These are phyloP conservation scores for Drosophila novamexicana DNA, from an alignment of 1,140 invertebrate genomes.

Conservation along the genomic window DNA sequence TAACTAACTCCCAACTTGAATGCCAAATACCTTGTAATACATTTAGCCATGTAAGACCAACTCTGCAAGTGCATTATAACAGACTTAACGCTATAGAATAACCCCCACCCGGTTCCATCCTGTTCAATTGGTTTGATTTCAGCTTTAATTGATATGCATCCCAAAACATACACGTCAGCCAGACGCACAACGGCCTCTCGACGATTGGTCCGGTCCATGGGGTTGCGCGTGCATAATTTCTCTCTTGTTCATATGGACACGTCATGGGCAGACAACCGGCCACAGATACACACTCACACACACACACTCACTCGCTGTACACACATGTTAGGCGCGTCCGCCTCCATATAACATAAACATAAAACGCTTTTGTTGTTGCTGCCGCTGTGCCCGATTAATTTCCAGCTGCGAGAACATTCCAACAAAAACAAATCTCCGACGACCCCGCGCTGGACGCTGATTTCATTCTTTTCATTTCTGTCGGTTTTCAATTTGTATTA, in stretches of 20 bases:
- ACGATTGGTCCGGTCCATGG: slow-evolving; percentile 57
- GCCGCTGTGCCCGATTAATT: slow-evolving; percentile 61
- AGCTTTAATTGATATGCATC: slow-evolving; percentile 50
- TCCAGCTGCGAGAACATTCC: slow-evolving; percentile 81
- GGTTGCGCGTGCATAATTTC: slow-evolving; percentile 26
- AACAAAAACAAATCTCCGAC: slow-evolving; percentile 18
- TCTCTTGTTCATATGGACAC: slow-evolving; percentile 50
- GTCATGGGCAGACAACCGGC: slow-evolving; percentile 47
- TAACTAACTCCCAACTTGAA: slow-evolving; percentile 38
- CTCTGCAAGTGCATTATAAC: slow-evolving; percentile 58
- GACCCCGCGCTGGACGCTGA: slow-evolving; percentile 45
- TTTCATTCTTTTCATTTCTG: slow-evolving; percentile 40
- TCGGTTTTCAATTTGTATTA: slow-evolving; percentile 20
- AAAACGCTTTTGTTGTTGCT: slow-evolving; percentile 69
- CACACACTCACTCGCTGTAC: slow-evolving; percentile 2
- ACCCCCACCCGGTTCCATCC: not conserved
- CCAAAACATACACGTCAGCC: slow-evolving; percentile 70
- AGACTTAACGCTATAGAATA: slow-evolving; percentile 28
- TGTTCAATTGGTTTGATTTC: slow-evolving; percentile 52
- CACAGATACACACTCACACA: slow-evolving; percentile 39
- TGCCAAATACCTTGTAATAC: slow-evolving; percentile 73
- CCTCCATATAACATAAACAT: slow-evolving; percentile 73
- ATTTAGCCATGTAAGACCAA: slow-evolving; percentile 39
- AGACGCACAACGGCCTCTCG: not conserved
- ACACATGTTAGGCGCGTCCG: slow-evolving; percentile 37